Percentiles rank a stretch among this genome's conserved stretches.
These are phyloP conservation scores for Crotalus helleri DNA, from an alignment of 2,113 vertebrate genomes.

Conservation along the genomic window DNA sequence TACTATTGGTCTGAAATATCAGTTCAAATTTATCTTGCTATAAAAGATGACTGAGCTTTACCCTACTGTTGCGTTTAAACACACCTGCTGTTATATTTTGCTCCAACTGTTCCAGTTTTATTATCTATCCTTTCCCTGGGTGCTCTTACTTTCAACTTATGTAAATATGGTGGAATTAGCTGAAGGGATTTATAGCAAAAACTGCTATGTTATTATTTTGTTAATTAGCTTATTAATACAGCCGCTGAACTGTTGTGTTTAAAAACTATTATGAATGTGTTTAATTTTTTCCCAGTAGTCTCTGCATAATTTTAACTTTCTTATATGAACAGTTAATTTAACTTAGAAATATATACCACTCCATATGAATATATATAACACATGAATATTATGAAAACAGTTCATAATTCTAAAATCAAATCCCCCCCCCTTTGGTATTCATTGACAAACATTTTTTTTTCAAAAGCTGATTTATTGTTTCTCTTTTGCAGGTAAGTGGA, in stretches of 20 bases:
- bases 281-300: background rate
- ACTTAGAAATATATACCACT: background rate
- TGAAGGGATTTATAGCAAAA: background rate
- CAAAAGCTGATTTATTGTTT: constrained; percentile 18
- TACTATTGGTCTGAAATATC: background rate
- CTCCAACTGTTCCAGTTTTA: background rate
- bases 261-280: background rate
- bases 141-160: background rate
- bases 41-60: background rate
- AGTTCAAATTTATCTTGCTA: background rate
- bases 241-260: background rate
- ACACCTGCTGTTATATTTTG: background rate
- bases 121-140: background rate
- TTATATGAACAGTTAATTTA: background rate
- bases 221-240: background rate
- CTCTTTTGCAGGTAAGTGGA: constrained; percentile 73
- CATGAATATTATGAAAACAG: background rate
- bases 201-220: background rate
- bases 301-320: background rate
- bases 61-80: background rate
- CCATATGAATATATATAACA: too few relatives aligned
- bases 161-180: background rate
- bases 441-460: background rate
- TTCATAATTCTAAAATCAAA: background rate
- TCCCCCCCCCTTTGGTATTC: background rate